Evolutionary conservation across 2,113 vertebrate species (phyloP).

Genomic region (Plecotus auritus): DNA sequence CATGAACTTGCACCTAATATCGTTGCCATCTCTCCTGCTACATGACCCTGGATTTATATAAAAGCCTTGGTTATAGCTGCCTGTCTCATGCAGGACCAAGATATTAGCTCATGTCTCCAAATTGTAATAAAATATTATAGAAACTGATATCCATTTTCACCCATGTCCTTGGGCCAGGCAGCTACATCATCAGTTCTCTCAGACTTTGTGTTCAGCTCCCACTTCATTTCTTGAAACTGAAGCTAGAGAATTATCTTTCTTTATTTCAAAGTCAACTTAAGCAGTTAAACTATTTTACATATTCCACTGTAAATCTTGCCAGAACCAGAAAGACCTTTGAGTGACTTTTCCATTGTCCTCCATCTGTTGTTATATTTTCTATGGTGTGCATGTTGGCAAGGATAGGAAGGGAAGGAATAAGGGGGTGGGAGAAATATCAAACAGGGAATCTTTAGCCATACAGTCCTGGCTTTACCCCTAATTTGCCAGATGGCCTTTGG

Average conservation of each 20-base stretch:
- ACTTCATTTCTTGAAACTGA: not conserved
- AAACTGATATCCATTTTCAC: not conserved
- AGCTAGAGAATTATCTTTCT: not conserved
- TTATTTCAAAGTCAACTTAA: not conserved
- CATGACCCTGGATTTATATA: not conserved
- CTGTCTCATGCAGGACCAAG: not conserved
- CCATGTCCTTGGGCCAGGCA: not conserved
- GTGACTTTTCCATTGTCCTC: not conserved
- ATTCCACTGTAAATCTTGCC: not conserved
- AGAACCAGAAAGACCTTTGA: not conserved
- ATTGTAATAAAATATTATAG: not conserved
- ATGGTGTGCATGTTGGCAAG: accelerated
- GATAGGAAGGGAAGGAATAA: not conserved
- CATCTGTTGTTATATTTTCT: not conserved
- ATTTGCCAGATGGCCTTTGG: not conserved
- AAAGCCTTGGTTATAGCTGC: not conserved
- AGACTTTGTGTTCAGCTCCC: not conserved
- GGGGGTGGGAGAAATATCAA: not conserved
- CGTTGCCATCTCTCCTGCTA: not conserved
- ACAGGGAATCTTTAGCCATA: not conserved
- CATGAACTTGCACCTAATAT: not conserved
- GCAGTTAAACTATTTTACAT: not conserved
- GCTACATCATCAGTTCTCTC: not conserved
- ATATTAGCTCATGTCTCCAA: not conserved
- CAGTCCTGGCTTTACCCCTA: not conserved